Base-by-base conservation (phyloP, 2,797 vertebrate genomes). In the Parotocinclus haroldoi region DNA sequence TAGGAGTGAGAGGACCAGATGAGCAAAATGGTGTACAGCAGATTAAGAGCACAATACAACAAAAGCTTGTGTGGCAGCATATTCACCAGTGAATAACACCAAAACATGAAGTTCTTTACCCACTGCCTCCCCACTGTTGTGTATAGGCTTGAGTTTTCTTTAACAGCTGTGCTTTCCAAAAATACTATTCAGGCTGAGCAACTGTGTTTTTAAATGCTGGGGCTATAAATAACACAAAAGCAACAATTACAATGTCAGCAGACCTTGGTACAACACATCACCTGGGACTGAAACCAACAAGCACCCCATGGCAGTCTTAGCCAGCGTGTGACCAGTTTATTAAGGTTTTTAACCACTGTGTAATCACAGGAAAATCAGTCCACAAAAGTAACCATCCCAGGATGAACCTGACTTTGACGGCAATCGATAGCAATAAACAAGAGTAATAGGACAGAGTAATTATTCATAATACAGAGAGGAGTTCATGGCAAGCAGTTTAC, bases 381-480 rank as follows among this genome's bases (percentile, higher is more conserved):
- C 38, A n/a, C 27, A 63, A 44, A n/a, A 13, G 51, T 37, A 57
- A 48, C 13, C 51, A 49, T 1, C 10, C 61, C 58, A 49, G 56
- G 36, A 36, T 40, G 61, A 48, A 42, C 14, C 51, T 27, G 27
- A 2, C 27, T 58, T 60, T 57, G 38, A 53, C 8, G 49, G 37
- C 38, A 56, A 70, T 76, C 63, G 58, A 69, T 72, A 62, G 40
- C 18, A 65, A 55, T 71, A 53, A 60, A 66, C 59, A 68, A 79
- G 60, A 9, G 16, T 73, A 59, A 71, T 67, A 49, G 14, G 53
- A 66, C 79, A 75, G 54, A 73, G 67, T 79, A 40, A 65, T 72
- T 73, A 44, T 77, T 78, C 79, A 81, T 83, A 82, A 78, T 70
- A 62, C 77, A 58, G 72, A 71, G 61, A 38, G 62, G 53, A 82